Conservation (phyloP, 2,888 invertebrate genomes). For the Ptilodon capucinus region DNA sequence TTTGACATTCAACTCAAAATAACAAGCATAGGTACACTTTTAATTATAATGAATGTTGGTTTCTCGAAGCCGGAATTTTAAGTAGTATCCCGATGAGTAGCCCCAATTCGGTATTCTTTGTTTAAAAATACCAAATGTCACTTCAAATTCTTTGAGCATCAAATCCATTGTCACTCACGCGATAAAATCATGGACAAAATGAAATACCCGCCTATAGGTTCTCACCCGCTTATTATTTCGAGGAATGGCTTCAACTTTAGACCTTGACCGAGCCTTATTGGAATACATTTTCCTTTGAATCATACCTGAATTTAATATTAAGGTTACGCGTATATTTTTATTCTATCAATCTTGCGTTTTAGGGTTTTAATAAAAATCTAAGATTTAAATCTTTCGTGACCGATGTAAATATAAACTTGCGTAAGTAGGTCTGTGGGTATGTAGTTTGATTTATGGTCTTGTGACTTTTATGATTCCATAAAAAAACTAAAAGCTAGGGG, state of each 20-base stretch:
- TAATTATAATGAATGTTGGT: too few species aligned
- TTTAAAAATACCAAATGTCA: too few species aligned
- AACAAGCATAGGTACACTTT: too few species aligned
- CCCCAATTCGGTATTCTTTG: too few species aligned
- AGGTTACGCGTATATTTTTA: constrained; percentile 21
- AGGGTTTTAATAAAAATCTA: constrained; percentile 17
- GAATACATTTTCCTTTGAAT: constrained; percentile 16
- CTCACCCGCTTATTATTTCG: too few species aligned
- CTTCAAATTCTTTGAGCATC: not conserved
- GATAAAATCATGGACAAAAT: constrained; percentile 10
- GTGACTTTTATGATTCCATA: constrained; percentile 5
- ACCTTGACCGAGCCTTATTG: constrained; percentile 13
- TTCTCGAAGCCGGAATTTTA: too few species aligned
- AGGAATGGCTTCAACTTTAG: constrained; percentile 4
- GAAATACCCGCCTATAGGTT: too few species aligned
- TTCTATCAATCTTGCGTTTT: constrained; percentile 20
- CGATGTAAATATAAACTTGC: constrained; percentile 10
- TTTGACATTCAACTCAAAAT: too few species aligned
- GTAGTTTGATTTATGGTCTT: constrained; percentile 7
- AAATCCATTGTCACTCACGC: constrained; percentile 3
- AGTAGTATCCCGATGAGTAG: too few species aligned
- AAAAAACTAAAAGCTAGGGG: not conserved
- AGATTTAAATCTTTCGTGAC: constrained; percentile 15
- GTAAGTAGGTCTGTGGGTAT: constrained; percentile 1
- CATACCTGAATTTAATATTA: constrained; percentile 17